These are phyloP conservation scores for Falco rusticolus DNA, from an alignment of 2,797 vertebrate genomes.

Conservation along the genomic window DNA sequence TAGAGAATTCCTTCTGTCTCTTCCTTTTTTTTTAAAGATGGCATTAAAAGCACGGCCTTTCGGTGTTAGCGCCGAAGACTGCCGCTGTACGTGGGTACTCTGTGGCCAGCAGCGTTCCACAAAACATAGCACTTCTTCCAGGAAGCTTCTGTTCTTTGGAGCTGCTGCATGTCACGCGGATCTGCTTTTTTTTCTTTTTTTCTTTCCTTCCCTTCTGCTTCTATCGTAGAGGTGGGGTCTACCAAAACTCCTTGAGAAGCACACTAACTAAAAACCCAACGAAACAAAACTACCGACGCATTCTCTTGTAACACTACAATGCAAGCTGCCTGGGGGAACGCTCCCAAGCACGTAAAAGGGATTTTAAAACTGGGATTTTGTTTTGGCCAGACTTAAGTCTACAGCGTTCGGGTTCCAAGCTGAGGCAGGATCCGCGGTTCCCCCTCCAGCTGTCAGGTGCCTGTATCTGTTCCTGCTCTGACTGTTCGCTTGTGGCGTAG, in stretches of 20 bases:
- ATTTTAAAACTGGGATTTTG: neutral
- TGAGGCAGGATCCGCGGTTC: neutral
- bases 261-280: neutral
- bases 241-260: neutral
- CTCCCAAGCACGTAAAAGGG: neutral
- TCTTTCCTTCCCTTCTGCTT: neutral
- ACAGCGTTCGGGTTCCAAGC: neutral
- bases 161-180: neutral
- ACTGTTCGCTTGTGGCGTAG: neutral
- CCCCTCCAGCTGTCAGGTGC: neutral
- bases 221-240: neutral
- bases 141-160: neutral
- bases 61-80: neutral
- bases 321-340: neutral
- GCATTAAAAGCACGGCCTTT: neutral
- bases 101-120: neutral
- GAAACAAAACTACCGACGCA: rapidly evolving
- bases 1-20: neutral
- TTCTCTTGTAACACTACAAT: neutral
- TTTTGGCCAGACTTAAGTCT: neutral
- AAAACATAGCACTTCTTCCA: neutral
- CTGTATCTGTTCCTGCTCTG: neutral
- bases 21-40: neutral
- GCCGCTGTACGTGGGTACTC: neutral
- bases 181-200: too few species aligned